Evolutionary conservation across 2,113 vertebrate genomes (phyloP).

Genomic region (Ginglymostoma cirratum): DNA sequence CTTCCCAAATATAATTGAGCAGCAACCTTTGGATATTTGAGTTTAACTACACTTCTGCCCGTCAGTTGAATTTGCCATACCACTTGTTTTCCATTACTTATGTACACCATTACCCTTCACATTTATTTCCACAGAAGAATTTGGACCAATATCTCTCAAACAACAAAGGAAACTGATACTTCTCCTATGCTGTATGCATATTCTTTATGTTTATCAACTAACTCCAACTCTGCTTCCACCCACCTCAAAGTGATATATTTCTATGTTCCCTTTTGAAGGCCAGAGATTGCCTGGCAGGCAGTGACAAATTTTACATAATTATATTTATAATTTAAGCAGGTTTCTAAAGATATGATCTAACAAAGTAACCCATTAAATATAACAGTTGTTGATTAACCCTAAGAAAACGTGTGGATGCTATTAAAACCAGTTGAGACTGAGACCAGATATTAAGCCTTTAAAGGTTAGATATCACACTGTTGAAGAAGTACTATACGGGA

Average conservation of each 20-base stretch:
- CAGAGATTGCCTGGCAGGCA: neutral
- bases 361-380: neutral
- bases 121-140: neutral
- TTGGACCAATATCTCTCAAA: neutral
- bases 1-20: neutral
- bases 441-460: neutral
- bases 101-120: neutral
- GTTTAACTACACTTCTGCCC: neutral
- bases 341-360: neutral
- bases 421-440: neutral
- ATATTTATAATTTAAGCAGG: neutral
- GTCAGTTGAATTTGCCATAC: neutral
- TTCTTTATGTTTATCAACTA: neutral
- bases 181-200: neutral
- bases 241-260: neutral
- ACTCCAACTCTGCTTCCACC: neutral
- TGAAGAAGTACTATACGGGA: neutral
- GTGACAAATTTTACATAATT: neutral
- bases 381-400: neutral
- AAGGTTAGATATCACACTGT: neutral
- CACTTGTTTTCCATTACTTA: too few species aligned
- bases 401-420: neutral
- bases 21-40: neutral
- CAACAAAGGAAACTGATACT: neutral
- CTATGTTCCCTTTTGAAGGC: neutral